Evolutionary conservation across 1,140 invertebrate genomes (phyloP).

Genomic region (Lasioglossum baleicum): DNA sequence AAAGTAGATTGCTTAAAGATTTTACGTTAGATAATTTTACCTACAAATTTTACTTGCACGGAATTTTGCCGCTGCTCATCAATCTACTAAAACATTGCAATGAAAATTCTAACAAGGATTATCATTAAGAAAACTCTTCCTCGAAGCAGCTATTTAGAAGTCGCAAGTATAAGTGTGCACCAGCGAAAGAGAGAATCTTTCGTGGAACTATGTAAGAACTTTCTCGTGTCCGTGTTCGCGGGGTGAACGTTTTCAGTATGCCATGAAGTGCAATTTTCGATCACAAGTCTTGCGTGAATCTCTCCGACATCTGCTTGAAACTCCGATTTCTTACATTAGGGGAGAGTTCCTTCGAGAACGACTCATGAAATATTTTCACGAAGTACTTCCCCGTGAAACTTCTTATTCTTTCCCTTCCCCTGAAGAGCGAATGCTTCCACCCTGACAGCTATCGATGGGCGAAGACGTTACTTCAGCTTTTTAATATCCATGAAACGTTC

Average conservation of each 20-base stretch:
- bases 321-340: constrained; percentile 35
- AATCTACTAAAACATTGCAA: too few relatives aligned
- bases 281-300: constrained; percentile 33
- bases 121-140: too few relatives aligned
- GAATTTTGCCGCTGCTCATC: too few relatives aligned
- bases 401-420: neutral
- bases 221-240: neutral
- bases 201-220: neutral
- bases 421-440: neutral
- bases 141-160: neutral
- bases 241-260: constrained; percentile 7
- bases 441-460: too few relatives aligned
- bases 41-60: too few relatives aligned
- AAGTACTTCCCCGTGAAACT: constrained; percentile 1
- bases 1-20: too few relatives aligned
- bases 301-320: constrained; percentile 33
- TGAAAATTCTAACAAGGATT: too few relatives aligned
- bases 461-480: neutral
- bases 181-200: too few relatives aligned
- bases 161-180: neutral
- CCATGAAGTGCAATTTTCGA: constrained; percentile 36
- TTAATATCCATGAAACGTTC: neutral
- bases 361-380: constrained; percentile 36
- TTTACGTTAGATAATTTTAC: too few relatives aligned
- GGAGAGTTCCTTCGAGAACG: constrained; percentile 10